These are phyloP conservation scores for Imbricaverruca yamaguchii DNA, from an alignment of 2,888 invertebrate species.

Conservation along the genomic window DNA sequence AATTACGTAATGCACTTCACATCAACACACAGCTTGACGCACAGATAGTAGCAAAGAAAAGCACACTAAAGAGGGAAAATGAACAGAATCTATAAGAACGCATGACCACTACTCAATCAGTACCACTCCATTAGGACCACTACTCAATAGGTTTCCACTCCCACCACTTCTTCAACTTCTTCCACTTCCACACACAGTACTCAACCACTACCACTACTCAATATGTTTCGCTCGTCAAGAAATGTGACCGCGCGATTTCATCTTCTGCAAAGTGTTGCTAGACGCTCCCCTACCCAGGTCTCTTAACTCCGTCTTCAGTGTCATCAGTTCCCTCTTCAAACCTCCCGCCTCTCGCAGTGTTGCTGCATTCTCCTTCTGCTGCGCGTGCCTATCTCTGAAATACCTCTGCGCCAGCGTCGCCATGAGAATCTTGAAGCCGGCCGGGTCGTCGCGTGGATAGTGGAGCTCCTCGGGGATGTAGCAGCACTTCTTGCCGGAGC, in stretches of 20 bases:
- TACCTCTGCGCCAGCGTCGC: slow-evolving; percentile 54
- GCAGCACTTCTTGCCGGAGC: slow-evolving; percentile 47
- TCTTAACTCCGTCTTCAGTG: not conserved
- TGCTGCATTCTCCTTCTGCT: slow-evolving; percentile 35
- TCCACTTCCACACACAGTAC: no score
- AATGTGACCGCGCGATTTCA: not conserved
- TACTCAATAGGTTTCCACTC: no score
- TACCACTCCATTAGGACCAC: no score
- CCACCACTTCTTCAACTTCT: no score
- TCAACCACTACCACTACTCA: no score
- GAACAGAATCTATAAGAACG: no score
- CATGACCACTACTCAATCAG: no score
- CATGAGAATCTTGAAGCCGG: slow-evolving; percentile 52
- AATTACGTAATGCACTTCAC: no score
- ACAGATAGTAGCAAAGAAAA: no score
- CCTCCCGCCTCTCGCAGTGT: not conserved
- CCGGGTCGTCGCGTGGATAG: slow-evolving; percentile 36
- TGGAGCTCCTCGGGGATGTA: slow-evolving; percentile 39
- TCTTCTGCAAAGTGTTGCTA: slow-evolving; percentile 8
- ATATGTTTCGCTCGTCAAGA: no score
- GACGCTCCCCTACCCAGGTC: not conserved
- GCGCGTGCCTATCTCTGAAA: slow-evolving; percentile 43
- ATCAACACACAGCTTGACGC: no score
- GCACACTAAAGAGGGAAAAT: no score
- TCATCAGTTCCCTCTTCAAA: not conserved